Percentiles rank a stretch among this genome's conserved stretches.
Evolutionary conservation across 2,888 invertebrate genomes (phyloP).

Genomic region (Campopleginae sp.): DNA sequence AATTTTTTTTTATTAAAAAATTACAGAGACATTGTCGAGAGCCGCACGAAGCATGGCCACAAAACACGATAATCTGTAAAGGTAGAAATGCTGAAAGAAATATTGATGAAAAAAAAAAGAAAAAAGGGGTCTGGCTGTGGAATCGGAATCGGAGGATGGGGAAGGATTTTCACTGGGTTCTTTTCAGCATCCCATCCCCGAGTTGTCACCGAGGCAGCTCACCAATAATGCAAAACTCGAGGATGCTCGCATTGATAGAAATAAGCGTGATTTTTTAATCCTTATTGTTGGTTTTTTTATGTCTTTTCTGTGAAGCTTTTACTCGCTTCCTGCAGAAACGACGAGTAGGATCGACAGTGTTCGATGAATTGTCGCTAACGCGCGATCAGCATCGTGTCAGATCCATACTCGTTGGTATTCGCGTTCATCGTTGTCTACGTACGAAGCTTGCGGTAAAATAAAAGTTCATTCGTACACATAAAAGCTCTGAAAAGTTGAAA

Average conservation of each 20-base stretch:
- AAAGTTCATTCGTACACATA: slow-evolving; percentile 7
- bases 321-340: slow-evolving; percentile 33
- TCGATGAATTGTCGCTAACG: slow-evolving; percentile 62
- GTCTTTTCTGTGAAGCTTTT: slow-evolving; percentile 10
- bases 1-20: neutral
- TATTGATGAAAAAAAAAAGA: slow-evolving; percentile 19
- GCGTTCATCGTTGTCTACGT: neutral
- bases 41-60: neutral
- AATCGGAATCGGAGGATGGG: slow-evolving; percentile 32
- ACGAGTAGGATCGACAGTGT: slow-evolving; percentile 39
- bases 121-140: neutral
- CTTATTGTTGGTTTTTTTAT: slow-evolving; percentile 37
- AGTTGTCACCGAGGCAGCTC: neutral
- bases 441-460: slow-evolving; percentile 15
- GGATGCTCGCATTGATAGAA: slow-evolving; percentile 40
- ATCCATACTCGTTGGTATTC: slow-evolving; percentile 14
- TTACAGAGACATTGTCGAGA: neutral
- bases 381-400: slow-evolving; percentile 33
- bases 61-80: slow-evolving; percentile 10
- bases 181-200: slow-evolving; percentile 17
- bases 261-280: slow-evolving; percentile 30
- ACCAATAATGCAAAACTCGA: slow-evolving; percentile 56
- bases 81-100: slow-evolving; percentile 30
- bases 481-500: slow-evolving; percentile 15
- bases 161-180: slow-evolving; percentile 23